phyloP scores from a whole-genome alignment of 2,888 invertebrate species.

The Lasioglossum marginatum region DNA sequence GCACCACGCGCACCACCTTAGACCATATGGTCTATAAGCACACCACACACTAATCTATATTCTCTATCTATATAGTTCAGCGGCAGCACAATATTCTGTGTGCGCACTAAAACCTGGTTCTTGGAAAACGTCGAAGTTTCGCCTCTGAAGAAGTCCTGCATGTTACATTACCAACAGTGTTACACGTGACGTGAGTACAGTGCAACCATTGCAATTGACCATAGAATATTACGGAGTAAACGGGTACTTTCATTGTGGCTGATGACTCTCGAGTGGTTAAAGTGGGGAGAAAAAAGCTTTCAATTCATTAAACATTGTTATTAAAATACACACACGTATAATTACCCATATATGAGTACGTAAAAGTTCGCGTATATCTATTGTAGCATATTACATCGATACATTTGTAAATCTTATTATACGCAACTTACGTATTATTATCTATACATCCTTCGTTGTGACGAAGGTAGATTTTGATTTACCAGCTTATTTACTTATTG shows the following conservation, averaged over 20 bases:
- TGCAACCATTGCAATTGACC: background rate
- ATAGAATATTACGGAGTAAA: background rate
- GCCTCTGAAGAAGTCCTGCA: background rate
- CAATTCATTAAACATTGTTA: background rate
- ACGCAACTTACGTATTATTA: background rate
- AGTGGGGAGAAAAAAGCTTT: background rate
- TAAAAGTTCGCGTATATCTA: background rate
- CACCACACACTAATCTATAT: background rate
- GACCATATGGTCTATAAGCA: no score
- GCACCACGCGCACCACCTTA: no score
- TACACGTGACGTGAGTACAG: background rate
- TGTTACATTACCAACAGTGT: slow-evolving; percentile 4
- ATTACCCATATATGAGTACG: background rate
- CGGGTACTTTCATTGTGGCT: background rate
- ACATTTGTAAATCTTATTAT: background rate
- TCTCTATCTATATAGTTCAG: background rate
- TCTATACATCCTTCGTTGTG: background rate
- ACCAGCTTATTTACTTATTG: background rate
- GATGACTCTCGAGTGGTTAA: background rate
- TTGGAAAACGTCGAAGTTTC: background rate
- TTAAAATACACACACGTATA: background rate
- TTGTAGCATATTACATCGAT: background rate
- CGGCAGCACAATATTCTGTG: background rate
- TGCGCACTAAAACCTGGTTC: background rate
- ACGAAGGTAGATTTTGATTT: background rate